phyloP scores from a whole-genome alignment of 2,888 invertebrate genomes.

The Tenthredo mesomela region DNA sequence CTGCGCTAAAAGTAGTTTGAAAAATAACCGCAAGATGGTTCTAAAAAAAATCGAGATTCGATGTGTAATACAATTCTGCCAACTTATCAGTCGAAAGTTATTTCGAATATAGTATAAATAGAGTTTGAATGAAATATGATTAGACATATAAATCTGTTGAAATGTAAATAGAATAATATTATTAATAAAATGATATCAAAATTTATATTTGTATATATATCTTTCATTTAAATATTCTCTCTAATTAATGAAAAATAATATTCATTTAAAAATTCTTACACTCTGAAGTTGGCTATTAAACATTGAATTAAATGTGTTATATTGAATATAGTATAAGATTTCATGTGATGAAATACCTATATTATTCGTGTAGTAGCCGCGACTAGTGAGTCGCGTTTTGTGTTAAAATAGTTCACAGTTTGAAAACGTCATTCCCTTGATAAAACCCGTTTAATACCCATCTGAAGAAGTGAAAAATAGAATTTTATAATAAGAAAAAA shows the following conservation, averaged over 20 bases:
- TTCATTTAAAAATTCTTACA: neutral
- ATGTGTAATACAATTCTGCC: neutral
- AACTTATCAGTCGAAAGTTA: neutral
- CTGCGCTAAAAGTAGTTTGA: conserved; percentile 1
- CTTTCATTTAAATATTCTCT: neutral
- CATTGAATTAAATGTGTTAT: neutral
- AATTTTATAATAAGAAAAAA: neutral
- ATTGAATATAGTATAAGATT: neutral
- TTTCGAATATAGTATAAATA: neutral
- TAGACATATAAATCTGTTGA: neutral
- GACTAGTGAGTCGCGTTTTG: conserved; percentile 21
- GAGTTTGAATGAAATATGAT: neutral
- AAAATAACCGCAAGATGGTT: neutral
- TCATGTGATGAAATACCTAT: neutral
- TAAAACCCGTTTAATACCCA: neutral
- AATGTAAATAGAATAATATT: neutral
- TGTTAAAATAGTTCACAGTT: neutral
- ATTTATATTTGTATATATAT: neutral
- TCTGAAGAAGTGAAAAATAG: neutral
- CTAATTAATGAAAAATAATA: neutral
- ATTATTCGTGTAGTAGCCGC: neutral
- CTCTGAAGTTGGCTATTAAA: neutral
- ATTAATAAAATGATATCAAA: neutral
- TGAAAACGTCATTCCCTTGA: conserved; percentile 63
- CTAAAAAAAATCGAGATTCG: neutral